Evolutionary conservation across 2,888 invertebrate genomes (phyloP).

Genomic region (Cheilosia vernalis): DNA sequence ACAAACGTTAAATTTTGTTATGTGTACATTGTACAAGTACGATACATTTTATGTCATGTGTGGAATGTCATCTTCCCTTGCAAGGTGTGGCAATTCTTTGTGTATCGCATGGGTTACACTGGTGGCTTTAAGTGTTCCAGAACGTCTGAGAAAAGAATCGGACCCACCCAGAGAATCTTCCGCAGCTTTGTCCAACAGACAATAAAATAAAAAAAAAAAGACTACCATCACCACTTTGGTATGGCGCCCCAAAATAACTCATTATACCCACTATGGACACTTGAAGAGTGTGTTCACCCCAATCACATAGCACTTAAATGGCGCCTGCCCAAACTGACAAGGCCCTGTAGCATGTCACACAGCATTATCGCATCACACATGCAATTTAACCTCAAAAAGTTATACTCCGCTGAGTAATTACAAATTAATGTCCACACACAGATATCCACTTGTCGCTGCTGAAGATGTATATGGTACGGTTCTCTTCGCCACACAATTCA

Average conservation of each 20-base stretch:
- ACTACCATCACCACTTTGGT: constrained; percentile 4
- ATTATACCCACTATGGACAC: neutral
- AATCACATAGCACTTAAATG: constrained; percentile 40
- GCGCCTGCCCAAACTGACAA: constrained; percentile 38
- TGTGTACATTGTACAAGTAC: too few species aligned
- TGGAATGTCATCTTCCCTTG: neutral
- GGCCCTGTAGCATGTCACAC: constrained; percentile 42
- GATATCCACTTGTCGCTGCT: constrained; percentile 35
- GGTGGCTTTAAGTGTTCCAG: too few species aligned
- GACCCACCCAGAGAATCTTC: too few species aligned
- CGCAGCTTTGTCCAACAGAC: neutral
- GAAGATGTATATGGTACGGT: neutral
- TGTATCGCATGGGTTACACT: too few species aligned
- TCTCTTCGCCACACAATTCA: constrained; percentile 31
- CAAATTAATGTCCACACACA: constrained; percentile 71
- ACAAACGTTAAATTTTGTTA: neutral
- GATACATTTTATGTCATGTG: too few species aligned
- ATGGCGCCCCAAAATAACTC: constrained; percentile 7
- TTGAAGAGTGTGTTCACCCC: constrained; percentile 14
- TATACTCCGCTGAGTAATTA: constrained; percentile 49
- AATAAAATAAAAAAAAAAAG: constrained; percentile 7
- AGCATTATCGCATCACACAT: constrained; percentile 61
- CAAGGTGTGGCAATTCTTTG: too few species aligned
- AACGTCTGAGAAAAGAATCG: neutral
- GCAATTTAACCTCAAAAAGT: constrained; percentile 52